Conservation (phyloP, 1,140 invertebrate species). For the Drosophila triauraria region DNA sequence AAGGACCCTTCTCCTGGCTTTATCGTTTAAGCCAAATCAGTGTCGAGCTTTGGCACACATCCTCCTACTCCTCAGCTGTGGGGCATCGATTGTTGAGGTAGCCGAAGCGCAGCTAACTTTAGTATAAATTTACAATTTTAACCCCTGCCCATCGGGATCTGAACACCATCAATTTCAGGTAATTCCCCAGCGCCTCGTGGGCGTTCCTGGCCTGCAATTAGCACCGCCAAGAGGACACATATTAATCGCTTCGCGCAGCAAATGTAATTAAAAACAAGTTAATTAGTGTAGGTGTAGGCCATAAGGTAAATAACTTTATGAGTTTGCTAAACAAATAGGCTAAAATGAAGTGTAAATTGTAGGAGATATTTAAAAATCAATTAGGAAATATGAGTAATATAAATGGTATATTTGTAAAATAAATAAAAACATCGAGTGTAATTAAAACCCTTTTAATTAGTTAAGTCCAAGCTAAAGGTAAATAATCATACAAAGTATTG, state of each 20-base stretch:
- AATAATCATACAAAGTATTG: neutral
- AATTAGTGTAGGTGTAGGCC: constrained; percentile 32
- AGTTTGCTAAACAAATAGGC: neutral
- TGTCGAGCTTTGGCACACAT: constrained; percentile 68
- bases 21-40: constrained; percentile 80
- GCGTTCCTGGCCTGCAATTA: constrained; percentile 49
- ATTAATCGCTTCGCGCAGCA: constrained; percentile 27
- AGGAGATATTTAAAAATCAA: neutral
- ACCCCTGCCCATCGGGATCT: constrained; percentile 14
- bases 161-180: constrained; percentile 60
- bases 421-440: neutral
- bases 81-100: constrained; percentile 43
- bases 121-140: constrained; percentile 45
- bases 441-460: neutral
- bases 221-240: constrained; percentile 29
- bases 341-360: neutral
- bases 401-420: neutral
- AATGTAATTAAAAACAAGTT: constrained; percentile 67
- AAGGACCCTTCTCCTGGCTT: constrained; percentile 67
- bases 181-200: constrained; percentile 30
- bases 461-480: neutral
- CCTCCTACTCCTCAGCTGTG: constrained; percentile 15
- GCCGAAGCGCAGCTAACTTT: constrained; percentile 25
- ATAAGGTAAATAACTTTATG: neutral
- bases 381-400: neutral